Evolutionary conservation across 2,888 invertebrate species (phyloP).

Genomic region (Drosophila flavopinicola): DNA sequence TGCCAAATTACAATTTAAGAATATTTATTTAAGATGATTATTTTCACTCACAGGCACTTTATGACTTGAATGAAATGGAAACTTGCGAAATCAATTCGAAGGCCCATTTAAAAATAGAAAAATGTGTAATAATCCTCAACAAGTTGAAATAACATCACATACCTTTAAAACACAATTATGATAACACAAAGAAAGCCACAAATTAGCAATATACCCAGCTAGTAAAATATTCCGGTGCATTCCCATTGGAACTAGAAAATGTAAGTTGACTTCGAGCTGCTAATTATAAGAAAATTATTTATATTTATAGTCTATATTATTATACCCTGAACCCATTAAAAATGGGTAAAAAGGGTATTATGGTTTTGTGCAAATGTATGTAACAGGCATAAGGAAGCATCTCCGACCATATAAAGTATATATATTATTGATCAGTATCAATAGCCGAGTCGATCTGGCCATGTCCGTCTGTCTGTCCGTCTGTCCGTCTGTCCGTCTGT

Average conservation of each 20-base stretch:
- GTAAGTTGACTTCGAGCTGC: background rate
- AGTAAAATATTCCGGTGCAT: background rate
- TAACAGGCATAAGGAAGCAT: no score
- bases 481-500: no score
- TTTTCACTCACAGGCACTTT: background rate
- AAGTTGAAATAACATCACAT: background rate
- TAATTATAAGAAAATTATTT: conserved; percentile 2
- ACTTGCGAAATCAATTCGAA: background rate
- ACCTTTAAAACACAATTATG: background rate
- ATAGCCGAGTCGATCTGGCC: no score
- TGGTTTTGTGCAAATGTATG: no score
- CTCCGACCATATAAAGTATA: no score
- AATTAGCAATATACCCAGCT: background rate
- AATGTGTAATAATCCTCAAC: background rate
- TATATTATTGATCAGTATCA: no score
- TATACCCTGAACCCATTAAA: no score
- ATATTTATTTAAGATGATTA: no score
- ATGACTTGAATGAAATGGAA: background rate
- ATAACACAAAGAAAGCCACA: background rate
- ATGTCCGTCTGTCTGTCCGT: no score
- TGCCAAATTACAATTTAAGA: no score
- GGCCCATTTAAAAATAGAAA: no score
- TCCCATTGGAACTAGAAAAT: conserved; percentile 1
- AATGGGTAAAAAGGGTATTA: no score
- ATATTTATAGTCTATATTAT: background rate